Base-by-base conservation (phyloP, 92 coral and sea anemone genomes). In the Zoanthus sociatus region DNA sequence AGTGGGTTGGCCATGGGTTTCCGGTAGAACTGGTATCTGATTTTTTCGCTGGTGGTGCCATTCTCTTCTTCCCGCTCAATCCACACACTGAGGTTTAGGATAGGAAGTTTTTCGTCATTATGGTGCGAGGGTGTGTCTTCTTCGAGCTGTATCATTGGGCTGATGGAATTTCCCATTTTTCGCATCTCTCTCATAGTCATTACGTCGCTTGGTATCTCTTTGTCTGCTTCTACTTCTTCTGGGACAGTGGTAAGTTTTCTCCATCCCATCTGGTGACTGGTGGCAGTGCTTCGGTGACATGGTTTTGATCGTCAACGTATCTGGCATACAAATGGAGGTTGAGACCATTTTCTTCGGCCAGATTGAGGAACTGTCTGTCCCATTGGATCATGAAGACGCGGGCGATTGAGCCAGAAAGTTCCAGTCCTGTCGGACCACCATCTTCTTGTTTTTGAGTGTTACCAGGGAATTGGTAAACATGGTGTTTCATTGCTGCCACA, bases 331-430 rank as follows among this genome's bases (percentile, higher is more conserved):
- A 44, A 33, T 70, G 71, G 20, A 50, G 12, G 44, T 84, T 70
- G 67, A 84, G 37, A n/a, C 64, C 47, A 18, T 73, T 73, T 5
- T 53, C 71, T 86, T 81, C 75, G 73, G 82, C 13, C 9, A 73
- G 72, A 31, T 61, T 1, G 61, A 47, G 82, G 76, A 85, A 73
- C 60, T 72, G 82, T 58, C 89, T 73, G 82, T 75, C 76, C 89
- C 89, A 86, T 8, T 17, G 74, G 54, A 86, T 58, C 89, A 76
- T 86, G 47, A 1, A 86, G 66, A 86, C 78, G 11, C 67, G 68
- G 68, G 89, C 78, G 66, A 86, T 76, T 3, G 83, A 14, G 45
- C 89, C 89, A 3, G 89, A 75, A 5, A 86, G 89, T 42, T 86
- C 84, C 9, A 86, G 71, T 86, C 84, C 89, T 15, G 64, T 77